These are phyloP conservation scores for Nycteola revayana DNA, from an alignment of 2,888 invertebrate species.

Conservation along the genomic window DNA sequence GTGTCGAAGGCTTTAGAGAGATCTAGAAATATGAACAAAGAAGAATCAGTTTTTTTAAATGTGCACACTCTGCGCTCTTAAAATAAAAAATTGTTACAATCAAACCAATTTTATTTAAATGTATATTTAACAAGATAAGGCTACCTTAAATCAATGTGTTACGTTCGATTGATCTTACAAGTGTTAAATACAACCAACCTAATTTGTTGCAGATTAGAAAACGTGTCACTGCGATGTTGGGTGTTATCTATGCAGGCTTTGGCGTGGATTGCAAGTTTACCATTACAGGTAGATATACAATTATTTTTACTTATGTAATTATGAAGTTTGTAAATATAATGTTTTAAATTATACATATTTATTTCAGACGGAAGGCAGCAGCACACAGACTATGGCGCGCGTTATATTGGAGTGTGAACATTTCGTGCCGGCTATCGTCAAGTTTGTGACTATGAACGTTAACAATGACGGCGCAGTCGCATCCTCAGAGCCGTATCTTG, in stretches of 20 bases:
- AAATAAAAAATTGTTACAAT: too few relatives aligned
- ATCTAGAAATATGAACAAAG: too few relatives aligned
- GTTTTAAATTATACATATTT: neutral
- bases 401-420: conserved; percentile 85
- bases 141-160: too few relatives aligned
- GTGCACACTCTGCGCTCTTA: too few relatives aligned
- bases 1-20: too few relatives aligned
- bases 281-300: conserved; percentile 53
- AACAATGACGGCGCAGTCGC: conserved; percentile 62
- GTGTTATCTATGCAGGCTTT: conserved; percentile 89
- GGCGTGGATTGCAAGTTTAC: conserved; percentile 86
- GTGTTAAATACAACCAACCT: too few relatives aligned
- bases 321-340: too few relatives aligned
- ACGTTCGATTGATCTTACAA: too few relatives aligned
- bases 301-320: too few relatives aligned
- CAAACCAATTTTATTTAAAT: neutral
- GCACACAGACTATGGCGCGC: conserved; percentile 82
- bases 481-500: conserved; percentile 66
- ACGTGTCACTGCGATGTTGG: conserved; percentile 85
- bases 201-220: conserved; percentile 65
- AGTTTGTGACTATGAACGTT: conserved; percentile 84
- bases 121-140: too few relatives aligned
- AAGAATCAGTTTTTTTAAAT: too few relatives aligned
- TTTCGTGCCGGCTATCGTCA: conserved; percentile 85
- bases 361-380: conserved; percentile 64